Evolutionary conservation across 1,140 invertebrate species (phyloP).

Genomic region (Acromyrmex charruanus): DNA sequence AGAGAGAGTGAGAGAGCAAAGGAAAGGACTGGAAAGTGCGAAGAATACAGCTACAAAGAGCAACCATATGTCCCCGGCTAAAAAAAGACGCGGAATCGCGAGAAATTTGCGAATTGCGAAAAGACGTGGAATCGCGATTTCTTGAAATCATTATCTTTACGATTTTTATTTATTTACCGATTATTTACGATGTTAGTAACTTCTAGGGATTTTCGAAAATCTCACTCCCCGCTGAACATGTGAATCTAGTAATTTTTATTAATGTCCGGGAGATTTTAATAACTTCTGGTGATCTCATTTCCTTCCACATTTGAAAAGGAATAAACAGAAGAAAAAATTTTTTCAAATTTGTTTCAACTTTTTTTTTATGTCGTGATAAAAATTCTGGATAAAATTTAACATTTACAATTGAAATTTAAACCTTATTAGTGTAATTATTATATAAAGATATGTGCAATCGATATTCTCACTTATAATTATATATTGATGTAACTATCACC

Average conservation of each 20-base stretch:
- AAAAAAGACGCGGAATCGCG: background rate
- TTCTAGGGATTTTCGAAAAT: background rate
- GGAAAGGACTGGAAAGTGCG: background rate
- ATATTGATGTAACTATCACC: background rate
- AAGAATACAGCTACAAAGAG: background rate
- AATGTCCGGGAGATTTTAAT: background rate
- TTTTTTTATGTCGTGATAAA: slow-evolving; percentile 3
- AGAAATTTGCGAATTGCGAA: background rate
- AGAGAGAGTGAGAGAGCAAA: background rate
- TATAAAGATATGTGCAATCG: background rate
- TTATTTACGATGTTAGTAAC: background rate
- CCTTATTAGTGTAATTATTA: slow-evolving; percentile 22
- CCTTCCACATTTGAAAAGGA: background rate
- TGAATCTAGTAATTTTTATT: slow-evolving; percentile 5
- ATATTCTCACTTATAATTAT: slow-evolving; percentile 21
- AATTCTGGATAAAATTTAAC: background rate
- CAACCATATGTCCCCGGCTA: background rate
- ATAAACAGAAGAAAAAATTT: background rate
- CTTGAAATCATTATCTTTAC: background rate
- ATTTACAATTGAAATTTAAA: slow-evolving; percentile 42
- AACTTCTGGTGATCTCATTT: background rate
- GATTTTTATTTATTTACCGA: background rate
- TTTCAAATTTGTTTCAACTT: background rate
- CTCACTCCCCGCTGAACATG: background rate
- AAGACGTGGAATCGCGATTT: background rate